Evolutionary conservation across 2,888 invertebrate genomes (phyloP), one percentile per base, ranked within the genome.

Genomic region (Phlogophora meticulosa): DNA sequence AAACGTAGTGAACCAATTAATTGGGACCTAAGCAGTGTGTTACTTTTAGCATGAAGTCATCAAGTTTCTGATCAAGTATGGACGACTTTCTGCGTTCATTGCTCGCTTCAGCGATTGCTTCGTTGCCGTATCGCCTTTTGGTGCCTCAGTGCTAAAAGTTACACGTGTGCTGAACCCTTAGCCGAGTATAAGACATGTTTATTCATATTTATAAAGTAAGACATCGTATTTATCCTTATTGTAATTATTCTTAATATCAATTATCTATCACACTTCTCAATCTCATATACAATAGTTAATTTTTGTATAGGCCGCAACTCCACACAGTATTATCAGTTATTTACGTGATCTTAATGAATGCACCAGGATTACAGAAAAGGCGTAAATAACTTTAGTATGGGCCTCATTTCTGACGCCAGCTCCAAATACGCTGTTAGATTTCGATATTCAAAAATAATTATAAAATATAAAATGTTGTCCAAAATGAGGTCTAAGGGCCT

Each of bases 191-290:
- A 42, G 20, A 64, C 43, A 61, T 38, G 34, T 53, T 28, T 24
- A 38, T 55, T 61, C 10, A 43, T 38, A 55, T 62, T 56, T 56
- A 17, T 55, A 55, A 11, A 45, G 17, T 42, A 43, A 68, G 5
- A 24, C 4, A 67, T 42, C 0, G n/a, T 48, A 56, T 56, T 51
- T 36, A 49, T 55, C 22, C 13, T 48, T 34, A 28, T 48, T 43
- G 57, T 22, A 15, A 48, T 71, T 53, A 46, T 46, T 45, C 59
- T n/a, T n/a, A n/a, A 51, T 56, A 46, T 60, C 43, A 38, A n/a
- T n/a, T n/a, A n/a, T n/a, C n/a, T 38, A 46, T 32, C 52, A 28
- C 38, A 40, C 42, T 38, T 52, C 32, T 45, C 24, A 20, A 24
- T 32, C 4, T 17, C 24, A 36, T 46, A 52, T 10, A 42, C 17